phyloP scores from a whole-genome alignment of 2,888 invertebrate genomes.

The Cancer borealis region DNA sequence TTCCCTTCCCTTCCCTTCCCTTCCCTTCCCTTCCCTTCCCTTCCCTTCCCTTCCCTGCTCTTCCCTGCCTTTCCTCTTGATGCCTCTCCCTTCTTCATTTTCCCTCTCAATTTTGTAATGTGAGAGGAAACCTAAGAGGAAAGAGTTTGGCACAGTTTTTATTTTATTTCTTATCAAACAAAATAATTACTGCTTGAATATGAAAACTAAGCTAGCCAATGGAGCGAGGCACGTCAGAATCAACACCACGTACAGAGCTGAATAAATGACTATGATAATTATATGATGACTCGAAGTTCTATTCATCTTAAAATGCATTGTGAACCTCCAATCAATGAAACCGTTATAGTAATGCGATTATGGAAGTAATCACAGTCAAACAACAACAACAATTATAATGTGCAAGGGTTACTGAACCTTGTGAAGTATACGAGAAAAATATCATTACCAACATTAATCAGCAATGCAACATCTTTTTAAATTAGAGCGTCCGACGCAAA shows the following conservation, averaged over 20 bases:
- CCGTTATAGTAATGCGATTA: not conserved
- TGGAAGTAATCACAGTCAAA: not conserved
- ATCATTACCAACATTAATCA: conserved; percentile 15
- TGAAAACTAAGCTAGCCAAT: not conserved
- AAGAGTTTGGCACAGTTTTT: not conserved
- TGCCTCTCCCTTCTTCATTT: not conserved
- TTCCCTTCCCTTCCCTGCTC: not conserved
- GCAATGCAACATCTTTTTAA: not conserved
- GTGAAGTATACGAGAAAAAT: not conserved
- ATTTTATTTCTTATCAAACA: not conserved
- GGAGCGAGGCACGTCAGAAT: not conserved
- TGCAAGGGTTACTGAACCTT: not conserved
- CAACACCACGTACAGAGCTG: not conserved
- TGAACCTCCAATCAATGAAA: not conserved
- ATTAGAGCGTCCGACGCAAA: not conserved
- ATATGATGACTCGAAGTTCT: not conserved
- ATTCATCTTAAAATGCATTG: not conserved
- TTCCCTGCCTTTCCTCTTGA: not conserved
- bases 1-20: not conserved
- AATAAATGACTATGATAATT: not conserved
- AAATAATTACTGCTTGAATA: not conserved
- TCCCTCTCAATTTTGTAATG: not conserved
- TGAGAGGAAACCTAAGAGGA: not conserved
- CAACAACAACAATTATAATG: not conserved
- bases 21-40: not conserved